Conservation (phyloP, 2,797 vertebrate species). For the Lindbergichthys nudifrons region DNA sequence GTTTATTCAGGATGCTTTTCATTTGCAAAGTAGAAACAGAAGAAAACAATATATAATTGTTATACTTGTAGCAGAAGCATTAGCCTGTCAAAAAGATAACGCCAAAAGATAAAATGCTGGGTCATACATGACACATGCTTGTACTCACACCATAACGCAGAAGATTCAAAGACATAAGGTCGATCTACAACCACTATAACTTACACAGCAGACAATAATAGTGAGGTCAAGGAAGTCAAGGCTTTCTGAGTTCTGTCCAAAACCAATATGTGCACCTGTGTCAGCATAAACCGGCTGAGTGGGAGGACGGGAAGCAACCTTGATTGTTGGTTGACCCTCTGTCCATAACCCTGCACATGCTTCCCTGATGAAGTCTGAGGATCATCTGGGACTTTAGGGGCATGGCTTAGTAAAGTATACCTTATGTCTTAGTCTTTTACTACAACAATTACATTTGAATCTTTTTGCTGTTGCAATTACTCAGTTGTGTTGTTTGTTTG, state of each 20-base stretch:
- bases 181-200: not conserved
- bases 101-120: too few relatives aligned
- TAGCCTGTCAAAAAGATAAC: not conserved
- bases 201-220: slow-evolving; percentile 17
- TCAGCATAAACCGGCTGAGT: slow-evolving; percentile 21
- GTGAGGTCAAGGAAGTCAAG: slow-evolving; percentile 22
- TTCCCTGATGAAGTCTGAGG: not conserved
- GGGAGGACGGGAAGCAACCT: slow-evolving; percentile 12
- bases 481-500: too few relatives aligned
- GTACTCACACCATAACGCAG: not conserved
- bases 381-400: not conserved
- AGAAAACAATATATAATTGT: not conserved
- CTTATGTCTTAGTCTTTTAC: not conserved
- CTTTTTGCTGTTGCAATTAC: too few relatives aligned
- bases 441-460: not conserved
- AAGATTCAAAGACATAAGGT: not conserved
- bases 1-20: not conserved
- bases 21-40: not conserved
- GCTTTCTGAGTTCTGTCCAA: not conserved
- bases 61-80: not conserved
- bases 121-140: too few relatives aligned
- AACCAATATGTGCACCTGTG: slow-evolving; percentile 6
- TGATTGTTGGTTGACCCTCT: not conserved
- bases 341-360: not conserved
- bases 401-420: not conserved